Conservation (phyloP, 2,888 invertebrate genomes). For the Trachelus tabidus region DNA sequence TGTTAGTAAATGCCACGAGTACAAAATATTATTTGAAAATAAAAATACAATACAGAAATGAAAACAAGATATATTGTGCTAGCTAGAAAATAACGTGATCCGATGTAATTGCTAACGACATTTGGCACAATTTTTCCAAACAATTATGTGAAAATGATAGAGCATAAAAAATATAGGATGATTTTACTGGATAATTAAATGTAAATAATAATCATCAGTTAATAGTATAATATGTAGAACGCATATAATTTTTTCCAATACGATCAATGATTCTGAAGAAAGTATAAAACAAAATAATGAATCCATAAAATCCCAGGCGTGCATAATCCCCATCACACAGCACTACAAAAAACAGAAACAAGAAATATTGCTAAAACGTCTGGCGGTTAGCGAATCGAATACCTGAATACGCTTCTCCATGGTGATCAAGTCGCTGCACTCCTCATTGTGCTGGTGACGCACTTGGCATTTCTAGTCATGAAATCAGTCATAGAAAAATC, state of each 20-base stretch:
- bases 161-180: background rate
- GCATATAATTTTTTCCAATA: background rate
- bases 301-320: conserved; percentile 20
- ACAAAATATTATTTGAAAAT: no score
- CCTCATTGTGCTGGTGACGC: conserved; percentile 92
- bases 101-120: background rate
- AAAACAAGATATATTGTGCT: background rate
- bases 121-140: background rate
- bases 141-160: background rate
- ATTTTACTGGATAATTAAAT: background rate
- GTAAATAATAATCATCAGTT: background rate
- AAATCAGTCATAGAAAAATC: conserved; percentile 58
- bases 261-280: no score
- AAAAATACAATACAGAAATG: no score
- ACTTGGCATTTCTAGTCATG: conserved; percentile 84
- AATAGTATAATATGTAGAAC: background rate
- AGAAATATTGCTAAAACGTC: conserved; percentile 24
- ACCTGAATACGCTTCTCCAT: conserved; percentile 91
- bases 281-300: background rate
- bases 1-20: background rate
- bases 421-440: conserved; percentile 91
- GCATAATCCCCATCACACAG: conserved; percentile 24
- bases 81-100: background rate
- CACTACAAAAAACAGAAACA: conserved; percentile 26
- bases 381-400: conserved; percentile 50